Conservation (phyloP, 2,113 vertebrate species). For the Tragulus kanchil region DNA sequence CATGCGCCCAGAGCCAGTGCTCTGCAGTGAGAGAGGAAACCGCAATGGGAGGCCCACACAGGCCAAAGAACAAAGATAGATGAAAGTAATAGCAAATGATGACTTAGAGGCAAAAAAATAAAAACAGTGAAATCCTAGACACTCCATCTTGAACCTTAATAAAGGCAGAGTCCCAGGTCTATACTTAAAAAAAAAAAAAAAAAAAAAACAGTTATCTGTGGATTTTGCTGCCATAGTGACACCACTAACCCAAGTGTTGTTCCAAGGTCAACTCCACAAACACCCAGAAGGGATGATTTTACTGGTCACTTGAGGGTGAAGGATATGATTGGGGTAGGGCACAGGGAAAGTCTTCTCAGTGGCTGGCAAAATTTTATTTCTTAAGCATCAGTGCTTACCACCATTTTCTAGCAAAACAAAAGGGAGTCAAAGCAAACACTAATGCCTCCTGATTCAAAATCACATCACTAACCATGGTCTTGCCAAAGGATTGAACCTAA, state of each 20-base stretch:
- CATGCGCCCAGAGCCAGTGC: no score
- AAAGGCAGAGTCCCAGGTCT: background rate
- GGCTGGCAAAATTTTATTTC: background rate
- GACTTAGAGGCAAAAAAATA: no score
- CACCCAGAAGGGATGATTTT: background rate
- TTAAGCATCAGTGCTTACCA: background rate
- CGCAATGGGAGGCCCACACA: no score
- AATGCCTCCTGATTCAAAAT: background rate
- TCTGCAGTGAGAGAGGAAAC: no score
- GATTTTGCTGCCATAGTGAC: background rate
- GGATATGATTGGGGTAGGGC: no score
- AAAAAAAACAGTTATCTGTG: no score
- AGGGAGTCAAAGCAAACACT: background rate
- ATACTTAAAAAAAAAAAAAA: background rate
- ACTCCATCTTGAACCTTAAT: background rate
- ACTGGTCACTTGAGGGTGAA: background rate
- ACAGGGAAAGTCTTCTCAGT: background rate
- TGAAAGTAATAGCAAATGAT: no score
- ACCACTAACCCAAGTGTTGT: background rate
- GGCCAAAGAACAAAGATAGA: no score
- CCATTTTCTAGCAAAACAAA: background rate
- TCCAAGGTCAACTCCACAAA: background rate
- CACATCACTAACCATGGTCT: background rate
- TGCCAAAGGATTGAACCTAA: background rate
- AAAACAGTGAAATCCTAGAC: background rate